Conservation (phyloP, 2,888 invertebrate species). For the Muschampia staudingeri region DNA sequence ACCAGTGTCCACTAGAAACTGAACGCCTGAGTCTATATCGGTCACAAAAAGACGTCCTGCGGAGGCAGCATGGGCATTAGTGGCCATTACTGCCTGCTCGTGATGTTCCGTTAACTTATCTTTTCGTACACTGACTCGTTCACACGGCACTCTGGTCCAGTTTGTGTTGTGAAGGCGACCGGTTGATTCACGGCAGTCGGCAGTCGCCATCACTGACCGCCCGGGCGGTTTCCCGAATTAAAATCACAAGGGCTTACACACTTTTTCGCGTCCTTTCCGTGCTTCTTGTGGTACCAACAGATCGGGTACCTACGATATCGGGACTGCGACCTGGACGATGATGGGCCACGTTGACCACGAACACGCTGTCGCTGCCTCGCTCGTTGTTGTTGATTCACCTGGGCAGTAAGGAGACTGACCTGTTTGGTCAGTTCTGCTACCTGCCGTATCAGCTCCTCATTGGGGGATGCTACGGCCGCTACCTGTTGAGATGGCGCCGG, state of each 20-base stretch:
- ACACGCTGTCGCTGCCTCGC: background rate
- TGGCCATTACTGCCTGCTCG: too few species aligned
- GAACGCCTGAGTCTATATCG: background rate
- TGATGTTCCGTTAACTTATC: too few species aligned
- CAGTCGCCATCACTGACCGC: background rate
- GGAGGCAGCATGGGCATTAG: background rate
- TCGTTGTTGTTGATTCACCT: background rate
- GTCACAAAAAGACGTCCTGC: background rate
- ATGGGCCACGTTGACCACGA: background rate
- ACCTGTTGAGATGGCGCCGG: background rate
- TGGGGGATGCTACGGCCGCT: background rate
- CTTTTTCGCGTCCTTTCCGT: background rate
- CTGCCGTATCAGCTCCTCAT: background rate
- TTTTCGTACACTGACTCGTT: too few species aligned
- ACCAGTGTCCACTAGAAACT: background rate
- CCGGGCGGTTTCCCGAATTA: background rate
- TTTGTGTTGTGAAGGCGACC: too few species aligned
- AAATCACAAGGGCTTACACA: background rate
- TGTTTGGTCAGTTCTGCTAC: background rate
- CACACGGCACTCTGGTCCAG: too few species aligned
- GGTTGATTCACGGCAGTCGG: background rate
- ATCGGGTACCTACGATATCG: background rate
- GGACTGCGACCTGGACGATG: background rate
- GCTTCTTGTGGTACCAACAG: background rate
- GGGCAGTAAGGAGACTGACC: background rate